Conservation (phyloP, 2,113 vertebrate species). For the Channa argus region DNA sequence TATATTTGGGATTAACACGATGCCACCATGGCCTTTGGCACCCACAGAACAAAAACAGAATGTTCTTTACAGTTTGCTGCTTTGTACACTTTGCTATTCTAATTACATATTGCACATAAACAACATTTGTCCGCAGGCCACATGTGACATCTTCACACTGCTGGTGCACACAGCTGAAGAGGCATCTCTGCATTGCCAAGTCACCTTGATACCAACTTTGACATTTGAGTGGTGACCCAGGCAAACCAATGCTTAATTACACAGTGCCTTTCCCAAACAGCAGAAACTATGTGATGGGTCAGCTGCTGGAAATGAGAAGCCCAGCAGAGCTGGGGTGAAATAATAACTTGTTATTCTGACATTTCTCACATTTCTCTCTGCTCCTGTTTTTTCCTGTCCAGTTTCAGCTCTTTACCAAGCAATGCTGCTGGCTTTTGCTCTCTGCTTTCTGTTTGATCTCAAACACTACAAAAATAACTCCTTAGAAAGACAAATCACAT, state of each 20-base stretch:
- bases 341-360: conserved; percentile 61
- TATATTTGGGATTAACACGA: conserved; percentile 3
- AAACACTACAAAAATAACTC: conserved; percentile 22
- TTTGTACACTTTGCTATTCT: conserved; percentile 32
- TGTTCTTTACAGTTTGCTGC: conserved; percentile 17
- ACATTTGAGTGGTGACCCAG: conserved; percentile 55
- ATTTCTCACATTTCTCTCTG: conserved; percentile 40
- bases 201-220: conserved; percentile 71
- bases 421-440: background rate
- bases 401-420: conserved; percentile 14
- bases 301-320: conserved; percentile 38
- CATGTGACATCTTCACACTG: conserved; percentile 36
- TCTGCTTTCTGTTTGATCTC: conserved; percentile 13
- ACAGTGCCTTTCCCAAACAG: conserved; percentile 33
- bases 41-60: conserved; percentile 22
- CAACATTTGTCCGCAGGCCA: conserved; percentile 29
- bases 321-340: conserved; percentile 44
- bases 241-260: conserved; percentile 31
- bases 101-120: conserved; percentile 24
- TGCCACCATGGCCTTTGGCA: conserved; percentile 21
- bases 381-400: conserved; percentile 3
- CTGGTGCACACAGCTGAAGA: conserved; percentile 27
- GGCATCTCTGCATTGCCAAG: conserved; percentile 42
- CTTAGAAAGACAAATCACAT: conserved; percentile 10
- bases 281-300: conserved; percentile 18